Base-by-base conservation (phyloP, 2,797 vertebrate genomes). In the Sebastes glaucus region DNA sequence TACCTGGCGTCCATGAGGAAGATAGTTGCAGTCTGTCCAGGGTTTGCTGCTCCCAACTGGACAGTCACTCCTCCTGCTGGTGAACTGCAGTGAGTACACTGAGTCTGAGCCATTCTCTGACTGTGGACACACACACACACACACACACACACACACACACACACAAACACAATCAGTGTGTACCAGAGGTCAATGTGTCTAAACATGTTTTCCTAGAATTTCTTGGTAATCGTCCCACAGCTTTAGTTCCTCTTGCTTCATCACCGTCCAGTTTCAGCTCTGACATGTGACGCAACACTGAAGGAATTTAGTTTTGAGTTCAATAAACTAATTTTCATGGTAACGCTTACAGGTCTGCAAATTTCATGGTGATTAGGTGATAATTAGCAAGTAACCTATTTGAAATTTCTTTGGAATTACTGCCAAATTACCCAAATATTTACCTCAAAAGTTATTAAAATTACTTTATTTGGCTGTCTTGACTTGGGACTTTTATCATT, bases 21-120 rank as follows among this genome's bases (percentile, higher is more conserved):
- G 88, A 75, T 97, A 98, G 74, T 95, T 75, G 49, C 98, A 99
- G 0, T 97, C 94, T 63, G 94, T 93, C 97, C 97, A 98, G 13
- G 38, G 59, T 91, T 92, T 96, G 53, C 30, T 71, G 84, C 86
- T 94, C 18, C 89, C 90, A 33, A 65, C 22, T 6, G 82, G 25
- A 80, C 98, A 99, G 59, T 94, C 79, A 0, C 95, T 97, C 88
- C 95, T 96, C 77, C 85, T 95, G 88, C 93, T 93, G 86, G 87
- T 87, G 74, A 97, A 99, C 78, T 93, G 85, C 66, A 98, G 38
- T 0, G 88, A 71, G 81, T 96, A 92, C 80, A 95, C 72, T 0
- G 86, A 72, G 3, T 91, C 90, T 1, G 91, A 75, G 35, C 89
- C 92, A 27, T 89, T 94, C 94, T 96, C 88, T 71, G 87, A 84